Base-by-base conservation (phyloP, 2,797 vertebrate species). In the Hemitrygon akajei region DNA sequence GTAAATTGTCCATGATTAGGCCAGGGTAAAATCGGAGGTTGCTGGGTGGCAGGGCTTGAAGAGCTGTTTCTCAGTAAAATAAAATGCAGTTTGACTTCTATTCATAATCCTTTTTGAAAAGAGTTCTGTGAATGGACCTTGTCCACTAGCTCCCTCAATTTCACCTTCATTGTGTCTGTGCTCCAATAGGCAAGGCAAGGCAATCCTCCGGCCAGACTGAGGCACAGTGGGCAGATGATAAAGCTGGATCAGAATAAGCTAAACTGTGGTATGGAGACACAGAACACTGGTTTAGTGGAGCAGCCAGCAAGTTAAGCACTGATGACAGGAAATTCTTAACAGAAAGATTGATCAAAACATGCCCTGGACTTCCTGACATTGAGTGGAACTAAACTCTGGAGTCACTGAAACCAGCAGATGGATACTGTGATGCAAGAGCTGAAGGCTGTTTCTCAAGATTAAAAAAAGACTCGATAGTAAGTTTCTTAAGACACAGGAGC, bases 311-410 rank as follows among this genome's bases (percentile, higher is more conserved):
- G 63, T 37, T 69, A 69, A 89, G 63, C n/a, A 66, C 86, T 22
- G 60, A 69, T 89, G 60, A 69, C 86, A 89, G 86, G 86, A 89
- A 89, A 66, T 89, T 89, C 63, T 89, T 89, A 89, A 69, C 86
- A 69, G 86, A 66, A 89, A 89, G 60, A 89, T 34, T 89, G n/a
- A 89, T 89, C 86, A 89, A 89, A n/a, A 69, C 86, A 69, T 37
- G 86, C 86, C 37, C 5, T 69, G 63, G 63, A 69, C 86, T 89
- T 89, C 63, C 86, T 89, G 86, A 66, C 37, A 69, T 69, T 10
- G 12, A 89, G n/a, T 89, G n/a, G n/a, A 69, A 89, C 66, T 63
- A 69, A 89, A 66, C 84, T 34, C 86, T 69, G 63, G 60, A 89
- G 63, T 37, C 86, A 69, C 86, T 89, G 34, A 89, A 89, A 69